Base-by-base conservation (phyloP, 2,888 invertebrate species). In the Mythimna impura region DNA sequence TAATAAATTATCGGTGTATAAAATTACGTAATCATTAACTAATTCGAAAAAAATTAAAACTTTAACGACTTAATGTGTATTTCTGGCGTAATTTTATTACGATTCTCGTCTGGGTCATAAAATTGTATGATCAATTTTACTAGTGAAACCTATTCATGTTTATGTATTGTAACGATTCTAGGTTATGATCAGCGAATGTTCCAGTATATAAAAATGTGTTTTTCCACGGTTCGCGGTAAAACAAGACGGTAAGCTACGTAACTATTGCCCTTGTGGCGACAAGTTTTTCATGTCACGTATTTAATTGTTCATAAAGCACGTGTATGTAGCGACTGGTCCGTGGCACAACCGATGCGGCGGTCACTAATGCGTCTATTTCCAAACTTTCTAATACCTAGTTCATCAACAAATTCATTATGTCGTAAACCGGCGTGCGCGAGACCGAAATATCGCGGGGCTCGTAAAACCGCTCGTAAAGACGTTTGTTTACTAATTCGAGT, bases 341-440 rank as follows among this genome's bases (percentile, higher is more conserved):
- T 81, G 69, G 85, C 87, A 83, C 88, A 84, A 83, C 86, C 88
- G 85, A 87, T 87, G 76, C 79, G 76, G 89, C 91, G 93, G 94
- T 94, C 93, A 94, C 93, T 93, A 93, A 93, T 93, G 91, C 89
- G 90, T 94, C 94, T 96, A 95, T 96, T 96, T 95, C 93, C 90
- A 94, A 94, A 95, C 95, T 95, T 95, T 95, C 95, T 95, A 95
- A 95, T 94, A 92, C 94, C 93, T 93, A 95, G 96, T 96, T 95
- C 96, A 96, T 96, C 95, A 96, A 96, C 95, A 94, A 95, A 96
- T 96, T 96, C 95, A 96, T 96, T 96, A 96, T 95, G 95, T 96
- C 96, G 96, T 96, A 96, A 96, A 96, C 92, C 91, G 92, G 90
- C 94, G 93, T 92, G 93, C 92, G 93, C 95, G 94, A 94, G 95